Evolutionary conservation across 1,140 invertebrate genomes (phyloP), one percentile per base, ranked within the genome.

Genomic region (Monomorium pharaonis): DNA sequence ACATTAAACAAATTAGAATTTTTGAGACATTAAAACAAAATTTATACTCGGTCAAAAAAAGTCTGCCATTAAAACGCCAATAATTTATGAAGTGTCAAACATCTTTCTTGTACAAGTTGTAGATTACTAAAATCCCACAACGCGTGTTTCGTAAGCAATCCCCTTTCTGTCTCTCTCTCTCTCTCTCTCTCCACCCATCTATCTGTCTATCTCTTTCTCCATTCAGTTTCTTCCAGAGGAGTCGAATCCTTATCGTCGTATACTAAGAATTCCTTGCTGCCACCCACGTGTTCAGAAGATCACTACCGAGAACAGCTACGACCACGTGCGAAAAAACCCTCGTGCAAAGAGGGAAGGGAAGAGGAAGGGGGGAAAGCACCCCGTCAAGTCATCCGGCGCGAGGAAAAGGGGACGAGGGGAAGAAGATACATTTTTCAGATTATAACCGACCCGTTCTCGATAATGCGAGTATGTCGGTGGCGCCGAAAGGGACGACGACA

Each of bases 361-460:
- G 76, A 14, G 27, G 27, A 18, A 21, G 12, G 62, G 37, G 33
- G 2, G 6, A 9, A 74, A 54, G 49, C 51, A 37, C n/a, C 37
- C 56, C 37, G 56, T 24, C 58, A 18, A 60, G 76, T 51, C 37
- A 54, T 83, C 44, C 72, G 49, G 42, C 3, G 27, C 67, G n/a
- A 44, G n/a, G 12, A 16, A 14, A 24, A 77, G 44, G n/a, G 24
- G n/a, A 56, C 51, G 30, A 44, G 18, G 56, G 44, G 21, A 65
- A 14, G 37, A 67, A 70, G 88, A 89, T 89, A 89, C 77, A 83
- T 89, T 89, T 89, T 89, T 84, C 76, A 89, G 88, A 89, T 89
- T 89, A 89, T 63, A 74, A 84, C 44, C 54, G 80, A 87, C 70
- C 47, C 83, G 84, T 30, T 72, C 86, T 86, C 89, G 89, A 91